These are phyloP conservation scores for Myanophis thanlyinensis DNA, from an alignment of 2,113 vertebrate species.

Conservation along the genomic window DNA sequence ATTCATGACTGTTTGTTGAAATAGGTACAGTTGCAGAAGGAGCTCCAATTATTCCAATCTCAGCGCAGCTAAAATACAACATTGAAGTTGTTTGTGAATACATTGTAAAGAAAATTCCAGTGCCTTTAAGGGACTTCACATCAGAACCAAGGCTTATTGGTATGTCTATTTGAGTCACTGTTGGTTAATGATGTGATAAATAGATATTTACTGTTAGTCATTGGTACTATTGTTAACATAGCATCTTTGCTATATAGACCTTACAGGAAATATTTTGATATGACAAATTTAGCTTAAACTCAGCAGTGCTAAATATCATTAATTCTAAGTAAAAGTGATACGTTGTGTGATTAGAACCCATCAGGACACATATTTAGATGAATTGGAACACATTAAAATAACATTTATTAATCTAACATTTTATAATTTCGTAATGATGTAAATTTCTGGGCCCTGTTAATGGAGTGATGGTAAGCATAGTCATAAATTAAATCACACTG, in stretches of 20 bases:
- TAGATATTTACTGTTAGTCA: background rate
- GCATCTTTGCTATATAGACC: background rate
- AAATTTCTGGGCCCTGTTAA: background rate
- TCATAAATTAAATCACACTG: background rate
- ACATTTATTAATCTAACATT: background rate
- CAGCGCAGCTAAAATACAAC: conserved; percentile 97
- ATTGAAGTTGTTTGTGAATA: conserved; percentile 99
- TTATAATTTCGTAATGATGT: background rate
- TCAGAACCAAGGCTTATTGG: conserved; percentile 96
- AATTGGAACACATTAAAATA: background rate
- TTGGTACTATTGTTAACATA: background rate
- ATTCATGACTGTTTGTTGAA: conserved; percentile 30
- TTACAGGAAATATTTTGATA: background rate
- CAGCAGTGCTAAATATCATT: background rate
- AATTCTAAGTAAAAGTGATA: background rate
- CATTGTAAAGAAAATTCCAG: conserved; percentile 98
- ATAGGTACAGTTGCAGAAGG: conserved; percentile 97
- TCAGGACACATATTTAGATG: background rate
- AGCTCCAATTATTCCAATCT: conserved; percentile 98
- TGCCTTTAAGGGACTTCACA: conserved; percentile 93
- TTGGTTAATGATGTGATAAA: background rate
- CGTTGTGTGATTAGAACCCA: background rate
- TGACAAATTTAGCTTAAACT: background rate
- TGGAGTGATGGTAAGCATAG: background rate
- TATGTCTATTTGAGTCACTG: conserved; percentile 54